Conservation (phyloP, 2,797 vertebrate genomes). For the Chiloscyllium punctatum region DNA sequence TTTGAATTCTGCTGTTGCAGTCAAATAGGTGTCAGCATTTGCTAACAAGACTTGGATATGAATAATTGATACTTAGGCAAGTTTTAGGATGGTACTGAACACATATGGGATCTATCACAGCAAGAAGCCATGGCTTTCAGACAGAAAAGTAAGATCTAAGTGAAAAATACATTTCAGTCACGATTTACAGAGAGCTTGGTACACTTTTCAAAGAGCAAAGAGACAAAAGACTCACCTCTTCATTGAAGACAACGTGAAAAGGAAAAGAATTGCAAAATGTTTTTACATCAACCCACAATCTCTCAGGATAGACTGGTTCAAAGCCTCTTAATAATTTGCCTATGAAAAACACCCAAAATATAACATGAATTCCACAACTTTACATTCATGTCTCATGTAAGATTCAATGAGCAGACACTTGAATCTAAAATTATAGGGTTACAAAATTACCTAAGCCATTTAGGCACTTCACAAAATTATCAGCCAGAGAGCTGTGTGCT, state of each 20-base stretch:
- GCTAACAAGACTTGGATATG: not conserved
- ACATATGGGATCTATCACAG: not conserved
- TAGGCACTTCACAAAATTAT: not conserved
- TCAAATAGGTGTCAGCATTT: not conserved
- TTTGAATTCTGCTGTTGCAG: not conserved
- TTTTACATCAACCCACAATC: slow-evolving; percentile 60
- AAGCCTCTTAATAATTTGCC: slow-evolving; percentile 61
- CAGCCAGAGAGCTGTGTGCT: not conserved
- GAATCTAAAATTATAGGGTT: not conserved
- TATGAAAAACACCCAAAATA: slow-evolving; percentile 43
- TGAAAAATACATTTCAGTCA: not conserved
- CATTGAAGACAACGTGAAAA: slow-evolving; percentile 71
- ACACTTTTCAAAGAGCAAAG: not conserved
- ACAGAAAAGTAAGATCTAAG: not conserved
- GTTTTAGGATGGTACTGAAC: not conserved
- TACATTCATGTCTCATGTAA: not conserved
- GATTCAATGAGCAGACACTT: not conserved
- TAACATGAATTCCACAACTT: not conserved
- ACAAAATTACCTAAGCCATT: not conserved
- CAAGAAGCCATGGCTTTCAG: not conserved
- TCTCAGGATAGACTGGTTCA: slow-evolving; percentile 60
- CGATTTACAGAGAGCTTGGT: not conserved
- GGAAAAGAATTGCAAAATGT: slow-evolving; percentile 70
- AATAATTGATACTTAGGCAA: not conserved
- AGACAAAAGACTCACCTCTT: slow-evolving; percentile 55